phyloP scores from a whole-genome alignment of 2,797 vertebrate species.

The Caiman crocodilus region DNA sequence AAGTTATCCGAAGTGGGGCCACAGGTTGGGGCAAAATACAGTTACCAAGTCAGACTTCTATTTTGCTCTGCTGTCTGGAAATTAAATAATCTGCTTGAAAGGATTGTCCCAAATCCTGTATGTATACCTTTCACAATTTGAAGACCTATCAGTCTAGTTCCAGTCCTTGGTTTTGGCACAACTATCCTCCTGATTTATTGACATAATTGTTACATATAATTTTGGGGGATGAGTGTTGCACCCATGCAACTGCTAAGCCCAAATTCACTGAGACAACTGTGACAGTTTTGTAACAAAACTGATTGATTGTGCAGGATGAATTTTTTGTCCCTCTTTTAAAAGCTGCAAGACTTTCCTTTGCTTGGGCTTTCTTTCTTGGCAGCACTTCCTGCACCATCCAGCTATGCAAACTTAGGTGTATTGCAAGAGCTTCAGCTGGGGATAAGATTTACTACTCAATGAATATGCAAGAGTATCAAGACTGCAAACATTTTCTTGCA shows the following conservation, averaged over 20 bases:
- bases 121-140: not conserved
- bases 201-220: slow-evolving; percentile 52
- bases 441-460: slow-evolving; percentile 15
- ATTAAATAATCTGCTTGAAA: not conserved
- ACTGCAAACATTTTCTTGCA: slow-evolving; percentile 35
- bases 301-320: slow-evolving; percentile 52
- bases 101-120: not conserved
- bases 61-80: not conserved
- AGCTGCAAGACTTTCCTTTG: slow-evolving; percentile 39
- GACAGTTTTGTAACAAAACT: slow-evolving; percentile 36
- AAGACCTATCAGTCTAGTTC: slow-evolving; percentile 7
- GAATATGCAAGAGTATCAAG: slow-evolving; percentile 29
- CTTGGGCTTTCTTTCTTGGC: not conserved
- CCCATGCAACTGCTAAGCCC: not conserved
- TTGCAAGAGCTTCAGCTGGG: slow-evolving; percentile 2
- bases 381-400: not conserved
- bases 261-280: slow-evolving; percentile 33
- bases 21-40: not conserved
- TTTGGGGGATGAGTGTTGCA: slow-evolving; percentile 19
- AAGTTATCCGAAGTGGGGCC: not conserved
- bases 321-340: slow-evolving; percentile 24
- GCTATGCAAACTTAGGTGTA: slow-evolving; percentile 29
- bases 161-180: slow-evolving; percentile 30
- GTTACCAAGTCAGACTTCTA: not conserved
- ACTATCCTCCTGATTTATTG: not conserved